Conservation (phyloP, 2,797 vertebrate genomes). For the Gymnodraco acuticeps region DNA sequence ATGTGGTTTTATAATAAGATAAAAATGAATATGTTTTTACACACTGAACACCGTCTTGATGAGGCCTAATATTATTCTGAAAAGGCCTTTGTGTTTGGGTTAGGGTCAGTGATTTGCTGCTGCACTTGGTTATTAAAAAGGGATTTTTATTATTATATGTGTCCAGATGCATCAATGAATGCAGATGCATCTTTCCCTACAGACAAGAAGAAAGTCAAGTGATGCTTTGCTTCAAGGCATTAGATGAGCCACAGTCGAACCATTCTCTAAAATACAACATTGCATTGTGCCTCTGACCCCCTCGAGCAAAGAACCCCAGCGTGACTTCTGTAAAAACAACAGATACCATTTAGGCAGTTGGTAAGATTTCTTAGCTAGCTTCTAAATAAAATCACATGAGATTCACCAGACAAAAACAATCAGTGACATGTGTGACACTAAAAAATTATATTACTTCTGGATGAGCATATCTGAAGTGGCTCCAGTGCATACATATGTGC, state of each 20-base stretch:
- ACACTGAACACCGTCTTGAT: neutral
- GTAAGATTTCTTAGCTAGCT: conserved; percentile 11
- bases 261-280: conserved; percentile 36
- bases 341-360: conserved; percentile 39
- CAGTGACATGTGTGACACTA: conserved; percentile 20
- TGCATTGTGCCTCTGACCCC: conserved; percentile 31
- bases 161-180: conserved; percentile 2
- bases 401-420: conserved; percentile 15
- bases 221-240: conserved; percentile 52
- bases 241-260: conserved; percentile 31
- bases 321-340: conserved; percentile 52
- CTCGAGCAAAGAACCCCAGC: conserved; percentile 38
- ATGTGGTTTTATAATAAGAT: neutral
- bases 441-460: conserved; percentile 1
- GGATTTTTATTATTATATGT: conserved; percentile 3
- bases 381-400: conserved; percentile 53
- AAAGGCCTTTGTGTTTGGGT: neutral
- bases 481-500: neutral
- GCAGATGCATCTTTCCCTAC: neutral
- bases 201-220: conserved; percentile 65
- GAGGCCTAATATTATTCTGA: neutral
- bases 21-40: neutral
- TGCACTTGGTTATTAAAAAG: neutral
- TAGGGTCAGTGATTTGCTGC: neutral
- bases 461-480: neutral